Conservation (phyloP, 2,113 vertebrate species). For the Bungarus multicinctus region DNA sequence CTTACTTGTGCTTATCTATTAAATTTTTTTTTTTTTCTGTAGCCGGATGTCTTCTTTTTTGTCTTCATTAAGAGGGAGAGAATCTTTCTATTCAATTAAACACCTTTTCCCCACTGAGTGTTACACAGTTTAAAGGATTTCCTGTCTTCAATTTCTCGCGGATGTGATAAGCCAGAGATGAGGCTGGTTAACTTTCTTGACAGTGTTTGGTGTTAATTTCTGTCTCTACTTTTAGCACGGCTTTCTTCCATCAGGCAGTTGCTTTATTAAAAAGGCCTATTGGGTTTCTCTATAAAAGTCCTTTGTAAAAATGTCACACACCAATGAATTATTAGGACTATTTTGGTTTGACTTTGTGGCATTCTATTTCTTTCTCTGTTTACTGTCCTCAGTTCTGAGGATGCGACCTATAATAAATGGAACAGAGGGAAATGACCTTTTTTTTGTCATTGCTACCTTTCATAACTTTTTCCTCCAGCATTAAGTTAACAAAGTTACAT, state of each 20-base stretch:
- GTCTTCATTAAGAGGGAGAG: background rate
- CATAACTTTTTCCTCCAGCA: background rate
- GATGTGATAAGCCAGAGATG: background rate
- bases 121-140: background rate
- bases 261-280: slow-evolving; percentile 39
- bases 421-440: background rate
- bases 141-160: background rate
- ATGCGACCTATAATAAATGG: slow-evolving; percentile 14
- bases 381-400: background rate
- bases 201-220: slow-evolving; percentile 23
- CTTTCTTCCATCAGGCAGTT: slow-evolving; percentile 27
- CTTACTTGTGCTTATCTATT: background rate
- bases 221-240: slow-evolving; percentile 23
- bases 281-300: slow-evolving; percentile 29
- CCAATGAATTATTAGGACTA: background rate
- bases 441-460: background rate
- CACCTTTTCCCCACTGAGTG: background rate
- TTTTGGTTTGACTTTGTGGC: slow-evolving; percentile 34
- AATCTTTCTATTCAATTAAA: background rate
- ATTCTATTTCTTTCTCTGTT: slow-evolving; percentile 5
- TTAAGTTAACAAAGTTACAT: slow-evolving; percentile 6
- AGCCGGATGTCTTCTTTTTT: background rate
- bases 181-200: background rate
- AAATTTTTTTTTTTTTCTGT: no score
- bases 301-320: slow-evolving; percentile 20